A percentile compares a stretch with the other conserved stretches of the same genome.
phyloP scores from a whole-genome alignment of 1,140 invertebrate species.

The Bacillus rossius region DNA sequence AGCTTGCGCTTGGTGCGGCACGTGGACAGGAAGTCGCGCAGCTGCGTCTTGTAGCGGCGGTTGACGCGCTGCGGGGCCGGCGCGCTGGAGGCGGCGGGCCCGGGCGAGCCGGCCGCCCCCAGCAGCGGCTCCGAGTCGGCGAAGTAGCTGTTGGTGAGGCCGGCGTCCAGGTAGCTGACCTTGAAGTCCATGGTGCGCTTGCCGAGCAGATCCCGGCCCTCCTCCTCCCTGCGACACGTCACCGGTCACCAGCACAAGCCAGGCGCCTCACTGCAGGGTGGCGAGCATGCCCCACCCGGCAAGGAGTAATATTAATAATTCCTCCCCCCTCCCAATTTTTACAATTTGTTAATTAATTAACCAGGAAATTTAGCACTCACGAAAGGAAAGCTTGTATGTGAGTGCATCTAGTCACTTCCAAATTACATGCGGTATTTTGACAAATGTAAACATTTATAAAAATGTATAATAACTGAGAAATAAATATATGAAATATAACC shows the following conservation, averaged over 20 bases:
- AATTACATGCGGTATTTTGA: no score
- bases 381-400: no score
- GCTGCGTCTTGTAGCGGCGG: slow-evolving; percentile 85
- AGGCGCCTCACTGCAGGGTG: no score
- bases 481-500: no score
- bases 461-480: no score
- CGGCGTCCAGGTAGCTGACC: slow-evolving; percentile 93
- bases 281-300: no score
- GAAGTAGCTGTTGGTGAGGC: slow-evolving; percentile 84
- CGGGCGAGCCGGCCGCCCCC: neutral
- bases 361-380: no score
- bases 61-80: slow-evolving; percentile 62
- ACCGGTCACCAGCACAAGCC: neutral
- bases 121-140: slow-evolving; percentile 74
- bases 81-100: slow-evolving; percentile 34
- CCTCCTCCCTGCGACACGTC: slow-evolving; percentile 80
- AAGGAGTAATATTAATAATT: no score
- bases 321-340: no score
- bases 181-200: slow-evolving; percentile 99
- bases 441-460: no score
- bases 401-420: no score
- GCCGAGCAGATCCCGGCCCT: slow-evolving; percentile 90
- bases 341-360: no score
- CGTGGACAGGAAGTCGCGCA: slow-evolving; percentile 87
- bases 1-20: slow-evolving; percentile 86